Base-by-base conservation (phyloP, 2,797 vertebrate genomes). In the Chromobotia macracanthus region DNA sequence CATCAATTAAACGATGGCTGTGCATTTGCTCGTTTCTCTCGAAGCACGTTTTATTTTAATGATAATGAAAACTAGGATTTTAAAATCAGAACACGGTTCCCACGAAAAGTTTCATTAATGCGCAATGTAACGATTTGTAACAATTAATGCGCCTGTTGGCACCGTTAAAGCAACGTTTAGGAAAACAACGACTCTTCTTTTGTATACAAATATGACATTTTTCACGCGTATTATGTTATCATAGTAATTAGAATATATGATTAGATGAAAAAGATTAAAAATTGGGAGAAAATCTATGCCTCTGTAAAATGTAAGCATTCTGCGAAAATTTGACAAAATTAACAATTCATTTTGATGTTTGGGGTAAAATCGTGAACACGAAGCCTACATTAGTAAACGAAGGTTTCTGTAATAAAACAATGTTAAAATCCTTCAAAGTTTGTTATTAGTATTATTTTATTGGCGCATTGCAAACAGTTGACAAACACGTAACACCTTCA, bases 401-500 rank as follows among this genome's bases (percentile, higher is more conserved):
- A 51, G 48, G 15, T 51, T 18, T 51, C 13, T 51, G 13, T 16
- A 10, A 51, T 51, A 18, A n/a, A n/a, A n/a, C n/a, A n/a, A 51
- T 51, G 15, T 15, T 9, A 8, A 41, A 41, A 8, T 41, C 31
- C 9, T 41, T 41, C 6, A 41, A 8, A 41, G 31, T 35, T 35
- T 31, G 3, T 31, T 31, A 31, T 31, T 3, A 31, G 1, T 31
- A 31, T 31, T 31, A 31, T 31, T 31, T 31, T 31, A 50, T 16
- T 50, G 12, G 15, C 46, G 46, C 46, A 50, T 50, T 50, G 12
- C 46, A 16, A 50, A 15, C 46, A 55, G 21, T 21, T 21, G 16
- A 77, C n/a, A 50, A 56, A 72, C 10, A 67, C 55, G 55, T 13
- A 13, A 23, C 55, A 58, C 21, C 21, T 25, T n/a, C n/a, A n/a